These are phyloP conservation scores for Tetrax tetrax DNA, from an alignment of 2,113 vertebrate species.

Conservation along the genomic window DNA sequence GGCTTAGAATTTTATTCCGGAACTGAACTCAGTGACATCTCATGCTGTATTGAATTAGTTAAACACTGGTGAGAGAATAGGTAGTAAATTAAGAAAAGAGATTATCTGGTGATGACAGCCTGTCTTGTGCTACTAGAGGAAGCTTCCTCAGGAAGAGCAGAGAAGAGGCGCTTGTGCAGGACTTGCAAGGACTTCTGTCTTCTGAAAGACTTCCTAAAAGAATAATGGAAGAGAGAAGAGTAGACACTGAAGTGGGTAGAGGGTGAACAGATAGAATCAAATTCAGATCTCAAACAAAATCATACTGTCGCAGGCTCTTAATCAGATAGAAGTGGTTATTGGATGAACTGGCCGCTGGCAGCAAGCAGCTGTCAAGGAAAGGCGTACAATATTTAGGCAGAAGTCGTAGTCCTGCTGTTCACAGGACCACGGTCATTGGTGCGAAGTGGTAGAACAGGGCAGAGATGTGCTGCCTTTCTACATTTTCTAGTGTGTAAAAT, in stretches of 20 bases:
- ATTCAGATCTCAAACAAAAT: not conserved
- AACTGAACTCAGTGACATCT: not conserved
- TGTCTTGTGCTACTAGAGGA: not conserved
- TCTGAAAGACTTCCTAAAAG: not conserved
- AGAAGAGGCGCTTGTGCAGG: not conserved
- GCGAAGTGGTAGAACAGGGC: not conserved
- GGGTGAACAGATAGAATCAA: not conserved
- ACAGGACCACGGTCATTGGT: not conserved
- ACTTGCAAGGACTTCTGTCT: not conserved
- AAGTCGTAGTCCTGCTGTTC: not conserved
- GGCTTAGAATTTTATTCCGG: not conserved
- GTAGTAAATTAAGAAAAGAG: not conserved
- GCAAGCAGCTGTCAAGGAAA: not conserved
- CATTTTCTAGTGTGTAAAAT: not conserved
- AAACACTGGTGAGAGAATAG: not conserved
- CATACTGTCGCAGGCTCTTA: not conserved
- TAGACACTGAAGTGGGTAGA: not conserved
- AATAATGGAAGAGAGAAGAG: not conserved
- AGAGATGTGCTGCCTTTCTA: not conserved
- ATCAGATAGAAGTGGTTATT: not conserved
- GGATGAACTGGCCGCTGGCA: accelerated
- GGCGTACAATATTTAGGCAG: accelerated
- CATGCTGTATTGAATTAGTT: not conserved
- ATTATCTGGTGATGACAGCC: not conserved
- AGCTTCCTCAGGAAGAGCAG: not conserved